Conservation (phyloP, 2,797 vertebrate genomes). For the Chiroxiphia lanceolata region DNA sequence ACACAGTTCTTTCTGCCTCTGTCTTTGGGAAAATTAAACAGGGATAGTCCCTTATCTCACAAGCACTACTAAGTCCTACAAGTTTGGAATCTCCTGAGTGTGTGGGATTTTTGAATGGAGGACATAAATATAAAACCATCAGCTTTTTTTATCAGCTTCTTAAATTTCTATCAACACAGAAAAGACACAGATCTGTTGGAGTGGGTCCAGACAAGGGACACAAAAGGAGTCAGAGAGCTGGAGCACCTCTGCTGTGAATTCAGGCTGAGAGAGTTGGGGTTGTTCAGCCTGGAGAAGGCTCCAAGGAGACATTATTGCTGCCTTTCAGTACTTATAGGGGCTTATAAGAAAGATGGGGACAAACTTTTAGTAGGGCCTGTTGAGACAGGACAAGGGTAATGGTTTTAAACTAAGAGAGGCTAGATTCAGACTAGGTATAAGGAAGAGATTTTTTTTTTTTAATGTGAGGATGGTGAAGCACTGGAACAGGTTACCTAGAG, state of each 20-base stretch:
- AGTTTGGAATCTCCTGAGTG: neutral
- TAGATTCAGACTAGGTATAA: neutral
- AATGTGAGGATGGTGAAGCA: neutral
- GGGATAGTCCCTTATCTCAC: neutral
- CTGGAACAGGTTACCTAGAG: neutral
- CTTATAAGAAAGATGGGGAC: neutral
- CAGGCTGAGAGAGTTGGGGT: neutral
- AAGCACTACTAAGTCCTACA: rapidly evolving
- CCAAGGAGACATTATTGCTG: neutral
- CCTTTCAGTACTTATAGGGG: neutral
- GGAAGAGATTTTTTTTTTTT: neutral
- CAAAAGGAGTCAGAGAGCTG: neutral
- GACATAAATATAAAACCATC: neutral
- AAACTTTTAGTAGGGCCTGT: neutral
- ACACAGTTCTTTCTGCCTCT: neutral
- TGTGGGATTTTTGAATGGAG: neutral
- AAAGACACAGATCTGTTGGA: neutral
- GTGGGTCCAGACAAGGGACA: neutral
- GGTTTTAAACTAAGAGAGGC: neutral
- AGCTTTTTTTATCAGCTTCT: neutral
- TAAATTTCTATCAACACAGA: neutral
- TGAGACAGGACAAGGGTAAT: neutral
- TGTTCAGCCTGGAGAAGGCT: neutral
- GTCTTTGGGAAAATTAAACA: neutral
- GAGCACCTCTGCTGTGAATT: neutral